Evolutionary conservation across 2,113 vertebrate species (phyloP).

Genomic region (Platycercus adscitus): DNA sequence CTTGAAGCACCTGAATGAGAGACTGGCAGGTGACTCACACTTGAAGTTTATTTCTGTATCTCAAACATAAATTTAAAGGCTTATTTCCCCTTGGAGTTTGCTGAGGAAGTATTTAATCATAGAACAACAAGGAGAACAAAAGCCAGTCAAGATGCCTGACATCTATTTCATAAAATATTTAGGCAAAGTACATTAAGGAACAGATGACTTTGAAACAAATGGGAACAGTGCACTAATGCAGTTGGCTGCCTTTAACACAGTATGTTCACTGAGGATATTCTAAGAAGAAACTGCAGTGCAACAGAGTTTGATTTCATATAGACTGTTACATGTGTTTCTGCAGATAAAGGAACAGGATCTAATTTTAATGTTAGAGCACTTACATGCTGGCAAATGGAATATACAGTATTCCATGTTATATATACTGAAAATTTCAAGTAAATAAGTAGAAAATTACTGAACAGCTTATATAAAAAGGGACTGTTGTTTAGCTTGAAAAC

Average conservation of each 20-base stretch:
- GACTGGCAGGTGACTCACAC: neutral
- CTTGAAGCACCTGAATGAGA: neutral
- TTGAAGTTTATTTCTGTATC: slow-evolving; percentile 9
- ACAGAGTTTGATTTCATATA: neutral
- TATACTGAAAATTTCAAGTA: neutral
- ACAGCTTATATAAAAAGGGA: neutral
- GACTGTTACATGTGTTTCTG: neutral
- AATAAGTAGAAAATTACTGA: neutral
- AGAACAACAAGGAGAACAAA: slow-evolving; percentile 22
- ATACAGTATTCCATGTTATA: neutral
- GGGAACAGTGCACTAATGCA: neutral
- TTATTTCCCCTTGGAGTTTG: slow-evolving; percentile 21
- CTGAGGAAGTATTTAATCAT: slow-evolving; percentile 54
- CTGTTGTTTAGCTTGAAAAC: neutral
- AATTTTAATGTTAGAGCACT: neutral
- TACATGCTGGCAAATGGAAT: neutral
- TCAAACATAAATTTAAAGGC: slow-evolving; percentile 20
- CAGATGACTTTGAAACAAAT: slow-evolving; percentile 43
- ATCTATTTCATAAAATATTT: slow-evolving; percentile 67
- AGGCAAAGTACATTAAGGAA: slow-evolving; percentile 43
- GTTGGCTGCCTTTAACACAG: neutral
- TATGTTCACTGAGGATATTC: neutral
- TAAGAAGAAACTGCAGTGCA: neutral
- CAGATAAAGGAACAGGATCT: neutral
- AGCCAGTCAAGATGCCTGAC: slow-evolving; percentile 21